phyloP scores from a whole-genome alignment of 2,113 vertebrate genomes.

The Panthera tigris region DNA sequence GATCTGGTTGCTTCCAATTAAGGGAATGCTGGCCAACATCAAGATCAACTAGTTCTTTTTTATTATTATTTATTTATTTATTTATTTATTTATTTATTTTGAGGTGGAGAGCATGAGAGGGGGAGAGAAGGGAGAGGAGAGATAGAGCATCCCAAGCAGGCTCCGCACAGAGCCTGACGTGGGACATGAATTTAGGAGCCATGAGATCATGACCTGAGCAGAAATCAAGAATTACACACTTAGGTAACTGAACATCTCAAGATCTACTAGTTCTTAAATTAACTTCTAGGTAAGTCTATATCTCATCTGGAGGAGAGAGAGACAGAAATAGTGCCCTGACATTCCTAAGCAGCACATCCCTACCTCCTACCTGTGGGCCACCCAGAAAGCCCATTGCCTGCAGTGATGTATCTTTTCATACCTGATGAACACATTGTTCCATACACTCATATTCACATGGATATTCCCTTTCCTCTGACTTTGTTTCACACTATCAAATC shows the following conservation, averaged over 20 bases:
- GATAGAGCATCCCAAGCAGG: too few species aligned
- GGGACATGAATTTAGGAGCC: too few species aligned
- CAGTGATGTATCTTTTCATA: not conserved
- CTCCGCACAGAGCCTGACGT: too few species aligned
- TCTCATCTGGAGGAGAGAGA: not conserved
- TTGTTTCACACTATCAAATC: not conserved
- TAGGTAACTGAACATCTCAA: too few species aligned
- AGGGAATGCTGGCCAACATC: not conserved
- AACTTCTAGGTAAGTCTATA: not conserved
- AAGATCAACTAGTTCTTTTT: not conserved
- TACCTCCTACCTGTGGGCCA: not conserved
- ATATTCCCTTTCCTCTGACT: not conserved
- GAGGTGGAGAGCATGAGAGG: too few species aligned
- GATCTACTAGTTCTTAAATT: not conserved
- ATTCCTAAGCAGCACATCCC: not conserved
- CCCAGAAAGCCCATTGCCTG: not conserved
- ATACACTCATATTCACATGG: not conserved
- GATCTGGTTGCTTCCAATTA: not conserved
- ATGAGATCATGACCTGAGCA: too few species aligned
- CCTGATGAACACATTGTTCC: not conserved
- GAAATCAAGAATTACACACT: too few species aligned
- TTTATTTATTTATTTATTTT: too few species aligned
- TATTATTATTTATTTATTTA: too few species aligned
- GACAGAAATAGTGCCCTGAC: not conserved
- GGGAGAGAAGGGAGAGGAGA: too few species aligned